phyloP scores from a whole-genome alignment of 2,797 vertebrate species.

The Paratrypauchen microcephalus region DNA sequence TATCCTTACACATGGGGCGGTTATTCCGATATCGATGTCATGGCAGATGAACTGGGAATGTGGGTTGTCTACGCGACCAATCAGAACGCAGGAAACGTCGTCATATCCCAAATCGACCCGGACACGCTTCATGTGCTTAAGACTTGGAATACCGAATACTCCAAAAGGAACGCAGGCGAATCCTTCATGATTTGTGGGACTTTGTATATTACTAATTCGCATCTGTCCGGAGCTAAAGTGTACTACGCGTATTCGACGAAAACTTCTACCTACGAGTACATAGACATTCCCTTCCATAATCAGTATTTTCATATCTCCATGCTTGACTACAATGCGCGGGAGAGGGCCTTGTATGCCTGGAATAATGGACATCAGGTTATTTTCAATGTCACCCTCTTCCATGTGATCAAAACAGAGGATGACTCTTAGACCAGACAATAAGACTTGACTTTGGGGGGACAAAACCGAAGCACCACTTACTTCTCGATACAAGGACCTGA shows the following conservation, averaged over 20 bases:
- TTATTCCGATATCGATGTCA: constrained; percentile 95
- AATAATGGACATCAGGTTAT: constrained; percentile 98
- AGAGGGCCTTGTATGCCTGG: constrained; percentile 96
- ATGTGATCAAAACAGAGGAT: constrained; percentile 96
- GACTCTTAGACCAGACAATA: constrained; percentile 78
- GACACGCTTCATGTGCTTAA: constrained; percentile 91
- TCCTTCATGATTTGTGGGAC: constrained; percentile 99
- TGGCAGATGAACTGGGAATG: constrained; percentile 95
- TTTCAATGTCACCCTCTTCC: constrained; percentile 96
- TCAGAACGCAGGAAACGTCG: constrained; percentile 97
- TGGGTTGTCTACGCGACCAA: constrained; percentile 98
- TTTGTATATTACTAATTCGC: constrained; percentile 95
- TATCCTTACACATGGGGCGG: constrained; percentile 98
- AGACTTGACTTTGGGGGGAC: constrained; percentile 11
- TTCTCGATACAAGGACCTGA: constrained; percentile 53
- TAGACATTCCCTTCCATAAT: constrained; percentile 97
- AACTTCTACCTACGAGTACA: constrained; percentile 94
- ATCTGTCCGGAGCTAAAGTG: constrained; percentile 95
- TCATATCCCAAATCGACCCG: constrained; percentile 91
- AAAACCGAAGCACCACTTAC: constrained; percentile 52
- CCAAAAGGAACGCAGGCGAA: constrained; percentile 95
- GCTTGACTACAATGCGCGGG: constrained; percentile 96
- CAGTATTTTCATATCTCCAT: constrained; percentile 99
- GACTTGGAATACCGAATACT: constrained; percentile 96
- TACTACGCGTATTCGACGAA: constrained; percentile 97